Conservation (phyloP, 2,113 vertebrate genomes). For the Bathybates hornii region DNA sequence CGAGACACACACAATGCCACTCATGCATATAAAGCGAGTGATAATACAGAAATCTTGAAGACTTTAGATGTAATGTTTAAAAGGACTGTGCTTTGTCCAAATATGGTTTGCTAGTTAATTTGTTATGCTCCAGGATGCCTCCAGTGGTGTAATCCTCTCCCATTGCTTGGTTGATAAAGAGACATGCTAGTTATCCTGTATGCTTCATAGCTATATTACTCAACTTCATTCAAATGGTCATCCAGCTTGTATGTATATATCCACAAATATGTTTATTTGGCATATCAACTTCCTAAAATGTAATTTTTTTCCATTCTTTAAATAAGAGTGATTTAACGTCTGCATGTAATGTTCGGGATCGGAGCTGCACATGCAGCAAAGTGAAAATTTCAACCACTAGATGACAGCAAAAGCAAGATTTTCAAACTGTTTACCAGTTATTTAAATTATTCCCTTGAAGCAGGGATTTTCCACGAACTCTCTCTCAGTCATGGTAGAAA, state of each 20-base stretch:
- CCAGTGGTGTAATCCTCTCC: neutral
- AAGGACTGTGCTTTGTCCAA: neutral
- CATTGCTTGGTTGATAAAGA: neutral
- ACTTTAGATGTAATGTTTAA: neutral
- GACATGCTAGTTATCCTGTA: neutral
- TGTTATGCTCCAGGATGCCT: neutral
- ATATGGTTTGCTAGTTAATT: neutral
- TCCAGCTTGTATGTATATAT: neutral
- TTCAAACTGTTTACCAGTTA: neutral
- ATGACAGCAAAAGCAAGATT: neutral
- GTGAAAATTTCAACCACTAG: neutral
- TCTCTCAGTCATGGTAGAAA: neutral
- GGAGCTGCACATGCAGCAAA: neutral
- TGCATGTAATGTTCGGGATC: neutral
- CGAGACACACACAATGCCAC: neutral
- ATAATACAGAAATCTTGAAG: neutral
- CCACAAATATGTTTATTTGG: neutral
- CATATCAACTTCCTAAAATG: neutral
- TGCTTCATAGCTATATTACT: neutral
- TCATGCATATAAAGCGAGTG: neutral
- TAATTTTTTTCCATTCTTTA: rapidly evolving
- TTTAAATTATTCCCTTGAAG: neutral
- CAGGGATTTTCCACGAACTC: neutral
- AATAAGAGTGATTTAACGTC: neutral
- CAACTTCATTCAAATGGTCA: neutral